These are phyloP conservation scores for Motacilla tschutschensis DNA, from an alignment of 2,113 vertebrate genomes.

Conservation along the genomic window DNA sequence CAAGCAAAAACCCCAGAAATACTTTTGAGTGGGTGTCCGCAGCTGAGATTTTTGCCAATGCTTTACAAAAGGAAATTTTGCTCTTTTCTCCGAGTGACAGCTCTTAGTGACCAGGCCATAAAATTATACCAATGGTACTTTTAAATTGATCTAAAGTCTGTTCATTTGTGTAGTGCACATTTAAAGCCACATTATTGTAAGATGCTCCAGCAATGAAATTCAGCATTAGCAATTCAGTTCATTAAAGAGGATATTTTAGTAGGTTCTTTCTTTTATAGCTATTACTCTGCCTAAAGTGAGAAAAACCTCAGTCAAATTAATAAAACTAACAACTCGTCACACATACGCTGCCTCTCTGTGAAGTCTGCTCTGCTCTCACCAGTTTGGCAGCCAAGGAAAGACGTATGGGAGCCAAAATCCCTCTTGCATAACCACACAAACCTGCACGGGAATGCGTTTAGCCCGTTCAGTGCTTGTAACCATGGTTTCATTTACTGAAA, in stretches of 20 bases:
- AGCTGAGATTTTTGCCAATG: background rate
- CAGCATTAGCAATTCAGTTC: conserved; percentile 42
- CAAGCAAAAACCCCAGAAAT: background rate
- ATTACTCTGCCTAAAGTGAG: conserved; percentile 27
- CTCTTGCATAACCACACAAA: background rate
- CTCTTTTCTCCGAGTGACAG: conserved; percentile 11
- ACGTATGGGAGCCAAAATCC: conserved; percentile 14
- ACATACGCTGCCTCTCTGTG: background rate
- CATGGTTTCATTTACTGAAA: conserved; percentile 24
- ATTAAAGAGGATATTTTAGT: conserved; percentile 53
- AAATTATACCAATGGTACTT: conserved; percentile 37
- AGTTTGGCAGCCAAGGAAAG: background rate
- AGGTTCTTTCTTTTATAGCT: conserved; percentile 41
- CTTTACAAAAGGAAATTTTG: background rate
- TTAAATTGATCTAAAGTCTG: conserved; percentile 48
- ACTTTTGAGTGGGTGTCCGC: background rate
- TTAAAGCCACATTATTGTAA: conserved; percentile 38
- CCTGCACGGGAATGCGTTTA: background rate
- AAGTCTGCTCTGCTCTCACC: conserved; percentile 8
- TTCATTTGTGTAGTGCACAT: conserved; percentile 38
- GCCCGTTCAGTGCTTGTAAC: conserved; percentile 20
- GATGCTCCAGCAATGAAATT: conserved; percentile 45
- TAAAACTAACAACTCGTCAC: conserved; percentile 45
- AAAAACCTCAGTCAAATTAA: conserved; percentile 45
- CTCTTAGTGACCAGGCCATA: conserved; percentile 21